Base-by-base conservation (phyloP, 2,888 invertebrate genomes). In the Elegia similella region DNA sequence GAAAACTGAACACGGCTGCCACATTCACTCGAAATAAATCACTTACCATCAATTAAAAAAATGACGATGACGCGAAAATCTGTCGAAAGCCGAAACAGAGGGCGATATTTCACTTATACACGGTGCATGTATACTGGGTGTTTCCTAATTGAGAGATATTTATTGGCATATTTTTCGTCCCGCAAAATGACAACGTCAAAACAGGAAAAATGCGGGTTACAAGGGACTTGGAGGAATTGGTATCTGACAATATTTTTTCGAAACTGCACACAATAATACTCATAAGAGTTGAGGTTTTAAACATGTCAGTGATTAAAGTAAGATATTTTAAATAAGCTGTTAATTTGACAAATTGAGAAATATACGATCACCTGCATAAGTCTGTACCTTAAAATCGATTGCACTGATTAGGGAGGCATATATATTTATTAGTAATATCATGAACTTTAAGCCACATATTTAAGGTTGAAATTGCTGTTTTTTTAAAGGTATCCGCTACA, bases 71-170 rank as follows among this genome's bases (percentile, higher is more conserved):
- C 47, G 29, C 47, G 23, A 42, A 42, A 56, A 56, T 29, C 42
- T 56, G 57, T 48, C 58, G 43, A 52, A 55, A 54, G 34, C 42
- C 43, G 6, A 54, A 50, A 43, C 47, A 43, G 53, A 42, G 30
- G 56, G 43, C 17, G 30, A 52, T 58, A 55, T 54, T 52, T 58
- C 58, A 58, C 54, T 46, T 55, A 52, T 34, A 38, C 57, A 30
- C 30, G 47, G 47, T 23, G 38, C 58, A 54, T 42, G 52, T 55
- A 52, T 43, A 17, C 55, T 1, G 34, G 34, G 50, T 15, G 38
- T 13, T 50, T 34, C 52, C 55, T 58, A 58, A 58, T 58, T 58
- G 52, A 58, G 58, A 55, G 58, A 58, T 58, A 58, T 58, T 55
- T 58, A 58, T 58, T 55, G 55, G 55, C 55, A 43, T 38, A 55